phyloP scores from a whole-genome alignment of 2,113 vertebrate species.

The Otus sunia region DNA sequence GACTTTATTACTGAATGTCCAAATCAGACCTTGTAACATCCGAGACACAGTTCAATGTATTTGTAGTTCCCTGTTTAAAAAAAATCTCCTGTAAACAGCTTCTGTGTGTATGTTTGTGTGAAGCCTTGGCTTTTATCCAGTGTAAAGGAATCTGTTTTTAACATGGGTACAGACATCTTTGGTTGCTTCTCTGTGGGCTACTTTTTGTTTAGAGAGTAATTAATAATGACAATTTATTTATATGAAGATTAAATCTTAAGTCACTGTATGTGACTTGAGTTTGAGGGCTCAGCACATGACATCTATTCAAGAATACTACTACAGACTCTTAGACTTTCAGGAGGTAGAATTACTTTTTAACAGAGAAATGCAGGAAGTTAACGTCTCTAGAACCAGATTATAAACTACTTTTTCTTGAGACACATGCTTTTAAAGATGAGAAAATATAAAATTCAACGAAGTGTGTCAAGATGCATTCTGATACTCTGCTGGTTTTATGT shows the following conservation, averaged over 20 bases:
- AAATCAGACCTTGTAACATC: neutral
- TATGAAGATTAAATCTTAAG: neutral
- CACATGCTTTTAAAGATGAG: neutral
- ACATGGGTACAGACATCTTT: neutral
- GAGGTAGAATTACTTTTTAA: neutral
- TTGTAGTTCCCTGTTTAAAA: neutral
- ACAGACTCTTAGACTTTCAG: neutral
- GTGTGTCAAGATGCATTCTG: neutral
- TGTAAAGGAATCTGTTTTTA: neutral
- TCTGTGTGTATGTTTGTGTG: neutral
- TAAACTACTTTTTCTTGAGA: neutral
- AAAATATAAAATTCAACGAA: neutral
- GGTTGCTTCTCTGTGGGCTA: neutral
- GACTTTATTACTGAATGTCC: neutral
- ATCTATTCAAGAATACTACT: neutral
- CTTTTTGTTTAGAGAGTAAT: neutral
- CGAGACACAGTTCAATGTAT: neutral
- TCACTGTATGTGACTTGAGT: neutral
- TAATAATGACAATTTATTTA: neutral
- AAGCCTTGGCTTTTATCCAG: neutral
- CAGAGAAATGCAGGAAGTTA: neutral
- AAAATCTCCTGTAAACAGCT: neutral
- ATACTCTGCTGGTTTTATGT: neutral
- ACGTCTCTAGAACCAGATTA: neutral
- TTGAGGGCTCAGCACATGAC: neutral